Percentiles rank a stretch among this genome's conserved stretches.
phyloP scores from a whole-genome alignment of 37 sponge, comb jelly and placozoan species.

The Tethya wilhelma region DNA sequence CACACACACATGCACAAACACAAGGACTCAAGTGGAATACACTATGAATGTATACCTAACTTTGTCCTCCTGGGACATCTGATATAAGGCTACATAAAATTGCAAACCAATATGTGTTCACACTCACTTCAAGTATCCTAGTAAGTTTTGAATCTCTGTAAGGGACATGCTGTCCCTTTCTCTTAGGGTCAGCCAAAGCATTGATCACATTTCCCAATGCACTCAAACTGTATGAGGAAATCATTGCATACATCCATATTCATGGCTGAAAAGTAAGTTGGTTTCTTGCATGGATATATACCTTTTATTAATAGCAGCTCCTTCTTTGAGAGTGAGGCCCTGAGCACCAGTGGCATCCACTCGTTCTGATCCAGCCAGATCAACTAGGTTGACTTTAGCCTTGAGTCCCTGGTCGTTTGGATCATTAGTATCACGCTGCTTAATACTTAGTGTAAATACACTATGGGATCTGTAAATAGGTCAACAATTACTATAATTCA shows the following conservation, averaged over 20 bases:
- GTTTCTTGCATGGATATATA: too few species aligned
- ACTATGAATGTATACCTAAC: background rate
- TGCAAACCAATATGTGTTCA: too few species aligned
- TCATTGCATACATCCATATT: background rate
- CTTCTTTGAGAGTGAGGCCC: conserved; percentile 20
- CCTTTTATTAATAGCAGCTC: conserved; percentile 24
- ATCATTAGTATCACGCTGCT: conserved; percentile 1
- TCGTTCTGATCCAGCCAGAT: conserved; percentile 15
- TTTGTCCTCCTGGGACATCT: too few species aligned
- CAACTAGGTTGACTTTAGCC: conserved; percentile 13
- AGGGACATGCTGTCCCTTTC: conserved; percentile 18
- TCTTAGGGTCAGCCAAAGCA: conserved; percentile 42
- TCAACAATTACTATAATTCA: background rate
- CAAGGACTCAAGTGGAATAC: background rate
- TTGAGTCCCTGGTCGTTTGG: conserved; percentile 1
- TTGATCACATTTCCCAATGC: conserved; percentile 50
- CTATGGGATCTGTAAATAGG: conserved; percentile 14
- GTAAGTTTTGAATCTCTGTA: conserved; percentile 60
- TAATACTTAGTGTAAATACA: conserved; percentile 10
- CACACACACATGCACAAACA: too few species aligned
- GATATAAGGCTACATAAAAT: too few species aligned
- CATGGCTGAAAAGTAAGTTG: too few species aligned
- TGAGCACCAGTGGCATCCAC: conserved; percentile 12
- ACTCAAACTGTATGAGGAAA: conserved; percentile 15
- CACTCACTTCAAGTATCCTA: conserved; percentile 25